These are phyloP conservation scores for Seira ritae DNA, from an alignment of 2,888 invertebrate genomes.

Conservation along the genomic window DNA sequence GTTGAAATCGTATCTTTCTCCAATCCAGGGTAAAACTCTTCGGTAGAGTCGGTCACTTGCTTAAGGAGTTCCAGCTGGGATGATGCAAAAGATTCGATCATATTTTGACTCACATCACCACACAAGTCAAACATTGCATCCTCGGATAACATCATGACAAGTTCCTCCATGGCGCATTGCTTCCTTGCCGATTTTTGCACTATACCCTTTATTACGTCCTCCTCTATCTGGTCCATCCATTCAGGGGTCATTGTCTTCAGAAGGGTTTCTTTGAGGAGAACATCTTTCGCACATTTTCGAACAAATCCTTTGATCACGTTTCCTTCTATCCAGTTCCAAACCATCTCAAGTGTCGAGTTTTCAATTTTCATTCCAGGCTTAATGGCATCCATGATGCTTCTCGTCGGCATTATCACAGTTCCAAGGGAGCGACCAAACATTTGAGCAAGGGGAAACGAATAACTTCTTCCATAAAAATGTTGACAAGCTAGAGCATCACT, in stretches of 20 bases:
- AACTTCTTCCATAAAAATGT: neutral
- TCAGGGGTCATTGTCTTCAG: neutral
- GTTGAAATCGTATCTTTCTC: neutral
- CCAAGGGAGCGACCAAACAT: conserved; percentile 40
- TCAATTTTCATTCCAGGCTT: conserved; percentile 46
- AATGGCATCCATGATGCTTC: conserved; percentile 33
- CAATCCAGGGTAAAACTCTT: neutral
- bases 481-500: conserved; percentile 45
- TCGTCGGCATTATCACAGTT: conserved; percentile 31
- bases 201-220: neutral
- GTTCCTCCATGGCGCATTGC: conserved; percentile 1
- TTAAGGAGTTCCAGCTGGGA: neutral
- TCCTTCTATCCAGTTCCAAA: conserved; percentile 17
- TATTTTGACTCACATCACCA: neutral
- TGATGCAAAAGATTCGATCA: neutral
- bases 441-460: conserved; percentile 40
- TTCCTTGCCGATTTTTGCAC: neutral
- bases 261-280: neutral
- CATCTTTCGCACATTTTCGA: neutral
- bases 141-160: conserved; percentile 19
- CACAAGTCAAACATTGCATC: conserved; percentile 25
- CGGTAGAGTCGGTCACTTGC: neutral
- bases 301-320: conserved; percentile 3
- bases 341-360: neutral
- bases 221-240: neutral